Evolutionary conservation across 2,113 vertebrate genomes (phyloP).

Genomic region (Mastomys coucha): DNA sequence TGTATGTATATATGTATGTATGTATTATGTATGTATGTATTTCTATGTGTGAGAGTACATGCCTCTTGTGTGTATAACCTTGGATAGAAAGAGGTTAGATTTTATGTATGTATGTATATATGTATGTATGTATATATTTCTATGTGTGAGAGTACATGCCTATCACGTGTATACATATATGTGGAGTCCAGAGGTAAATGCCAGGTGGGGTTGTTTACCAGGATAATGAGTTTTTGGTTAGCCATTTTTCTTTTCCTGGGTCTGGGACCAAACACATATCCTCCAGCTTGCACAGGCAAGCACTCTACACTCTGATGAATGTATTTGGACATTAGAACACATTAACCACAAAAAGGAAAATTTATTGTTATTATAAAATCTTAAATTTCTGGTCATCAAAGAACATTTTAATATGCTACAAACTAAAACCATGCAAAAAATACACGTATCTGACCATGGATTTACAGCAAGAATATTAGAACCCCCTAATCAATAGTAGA

Average conservation of each 20-base stretch:
- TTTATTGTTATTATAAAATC: neutral
- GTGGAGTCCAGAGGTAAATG: neutral
- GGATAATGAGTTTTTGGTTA: neutral
- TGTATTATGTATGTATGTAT: too few relatives aligned
- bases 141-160: neutral
- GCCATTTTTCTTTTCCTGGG: neutral
- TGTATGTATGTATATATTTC: neutral
- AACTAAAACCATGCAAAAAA: neutral
- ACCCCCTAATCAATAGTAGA: neutral
- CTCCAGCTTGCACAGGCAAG: neutral
- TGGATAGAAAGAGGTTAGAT: neutral
- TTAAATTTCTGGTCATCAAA: neutral
- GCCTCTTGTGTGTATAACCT: neutral
- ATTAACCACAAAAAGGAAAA: conserved; percentile 5
- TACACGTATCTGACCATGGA: neutral
- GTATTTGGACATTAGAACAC: neutral
- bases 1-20: too few relatives aligned
- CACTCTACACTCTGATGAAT: rapidly evolving
- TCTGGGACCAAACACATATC: neutral
- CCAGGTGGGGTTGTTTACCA: neutral
- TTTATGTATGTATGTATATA: neutral
- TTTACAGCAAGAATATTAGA: neutral
- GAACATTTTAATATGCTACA: neutral
- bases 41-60: too few relatives aligned
- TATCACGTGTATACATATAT: neutral